Conservation (phyloP, 1,140 invertebrate genomes). For the Oryctes rhinoceros region DNA sequence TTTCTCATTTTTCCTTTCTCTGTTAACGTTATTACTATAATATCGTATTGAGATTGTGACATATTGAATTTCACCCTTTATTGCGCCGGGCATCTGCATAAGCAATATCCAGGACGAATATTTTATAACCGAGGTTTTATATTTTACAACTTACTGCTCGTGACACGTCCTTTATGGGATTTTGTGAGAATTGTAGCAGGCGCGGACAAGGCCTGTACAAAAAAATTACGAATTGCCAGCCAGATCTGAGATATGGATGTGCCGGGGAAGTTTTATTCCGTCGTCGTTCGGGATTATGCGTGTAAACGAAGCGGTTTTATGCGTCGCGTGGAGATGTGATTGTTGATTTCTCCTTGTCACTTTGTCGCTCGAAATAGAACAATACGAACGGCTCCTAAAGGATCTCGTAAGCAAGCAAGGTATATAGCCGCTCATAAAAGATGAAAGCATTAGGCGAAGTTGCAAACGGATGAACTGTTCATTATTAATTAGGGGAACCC, state of each 20-base stretch:
- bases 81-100: slow-evolving; percentile 30
- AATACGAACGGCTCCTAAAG: neutral
- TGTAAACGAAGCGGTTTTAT: slow-evolving; percentile 25
- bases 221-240: slow-evolving; percentile 20
- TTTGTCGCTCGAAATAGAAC: neutral
- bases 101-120: slow-evolving; percentile 31
- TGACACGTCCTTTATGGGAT: slow-evolving; percentile 29
- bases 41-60: slow-evolving; percentile 27
- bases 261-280: slow-evolving; percentile 10
- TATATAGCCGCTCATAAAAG: neutral
- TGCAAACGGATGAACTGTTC: neutral
- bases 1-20: slow-evolving; percentile 8
- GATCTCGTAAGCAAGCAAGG: neutral
- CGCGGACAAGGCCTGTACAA: neutral
- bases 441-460: neutral
- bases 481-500: neutral
- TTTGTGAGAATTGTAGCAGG: slow-evolving; percentile 18
- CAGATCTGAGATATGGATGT: slow-evolving; percentile 1
- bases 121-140: slow-evolving; percentile 36
- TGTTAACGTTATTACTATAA: slow-evolving; percentile 18
- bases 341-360: slow-evolving; percentile 9
- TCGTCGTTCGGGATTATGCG: slow-evolving; percentile 2
- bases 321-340: neutral
- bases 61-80: slow-evolving; percentile 31
- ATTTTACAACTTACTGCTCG: slow-evolving; percentile 34